Conservation (phyloP, 2,113 vertebrate genomes). For the Ursus arctos region DNA sequence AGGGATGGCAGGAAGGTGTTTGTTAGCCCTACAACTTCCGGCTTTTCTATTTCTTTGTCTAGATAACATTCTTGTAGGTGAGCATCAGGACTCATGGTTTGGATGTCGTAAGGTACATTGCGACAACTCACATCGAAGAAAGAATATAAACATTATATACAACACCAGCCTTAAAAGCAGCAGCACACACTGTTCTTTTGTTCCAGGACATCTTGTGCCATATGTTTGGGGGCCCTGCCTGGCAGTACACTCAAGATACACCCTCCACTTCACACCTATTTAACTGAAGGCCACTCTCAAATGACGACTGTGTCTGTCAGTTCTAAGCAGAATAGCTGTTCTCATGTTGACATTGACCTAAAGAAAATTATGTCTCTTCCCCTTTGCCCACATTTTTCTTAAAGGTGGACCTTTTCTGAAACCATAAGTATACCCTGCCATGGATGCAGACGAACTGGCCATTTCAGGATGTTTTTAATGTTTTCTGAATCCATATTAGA, state of each 20-base stretch:
- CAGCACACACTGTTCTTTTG: conserved; percentile 40
- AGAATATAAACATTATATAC: neutral
- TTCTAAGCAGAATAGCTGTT: conserved; percentile 78
- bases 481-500: conserved; percentile 68
- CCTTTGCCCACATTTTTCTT: conserved; percentile 4
- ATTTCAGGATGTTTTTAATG: conserved; percentile 68
- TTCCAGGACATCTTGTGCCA: conserved; percentile 71
- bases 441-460: conserved; percentile 76
- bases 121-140: conserved; percentile 13
- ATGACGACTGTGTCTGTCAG: conserved; percentile 77
- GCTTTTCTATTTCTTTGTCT: neutral
- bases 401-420: neutral
- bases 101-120: neutral
- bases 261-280: conserved; percentile 83
- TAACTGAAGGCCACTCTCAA: conserved; percentile 81
- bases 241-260: conserved; percentile 76
- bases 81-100: neutral
- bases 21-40: neutral
- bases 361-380: conserved; percentile 64
- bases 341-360: conserved; percentile 64
- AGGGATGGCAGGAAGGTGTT: neutral
- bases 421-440: conserved; percentile 29
- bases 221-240: conserved; percentile 75
- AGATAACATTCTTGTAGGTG: neutral
- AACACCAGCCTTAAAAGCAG: neutral